A percentile compares a stretch with the other conserved stretches of the same genome.
These are phyloP conservation scores for Sebastes umbrosus DNA, from an alignment of 2,797 vertebrate genomes.

Conservation along the genomic window DNA sequence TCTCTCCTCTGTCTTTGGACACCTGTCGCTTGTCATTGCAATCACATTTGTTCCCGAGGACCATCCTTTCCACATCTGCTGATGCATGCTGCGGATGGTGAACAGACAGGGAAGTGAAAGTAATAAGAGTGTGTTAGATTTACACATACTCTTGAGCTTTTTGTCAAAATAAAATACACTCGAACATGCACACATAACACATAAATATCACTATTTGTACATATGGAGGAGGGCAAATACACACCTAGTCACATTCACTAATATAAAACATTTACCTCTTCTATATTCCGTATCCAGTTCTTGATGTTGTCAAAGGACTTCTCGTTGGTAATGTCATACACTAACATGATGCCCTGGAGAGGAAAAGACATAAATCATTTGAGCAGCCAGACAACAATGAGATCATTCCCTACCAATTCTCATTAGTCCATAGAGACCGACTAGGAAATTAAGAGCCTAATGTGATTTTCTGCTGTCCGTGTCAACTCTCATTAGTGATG, in stretches of 20 bases:
- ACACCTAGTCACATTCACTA: not conserved
- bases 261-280: constrained; percentile 86
- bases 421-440: not conserved
- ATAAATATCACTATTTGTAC: not conserved
- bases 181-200: not conserved
- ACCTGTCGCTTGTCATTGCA: constrained; percentile 97
- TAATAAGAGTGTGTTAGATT: not conserved
- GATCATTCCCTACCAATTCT: not conserved
- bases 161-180: not conserved
- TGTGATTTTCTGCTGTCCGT: not conserved
- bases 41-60: constrained; percentile 97
- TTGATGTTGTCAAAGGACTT: constrained; percentile 99
- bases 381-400: not conserved
- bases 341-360: constrained; percentile 92
- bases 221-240: not conserved
- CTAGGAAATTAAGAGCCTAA: not conserved
- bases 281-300: constrained; percentile 99
- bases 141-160: not conserved
- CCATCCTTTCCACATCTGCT: constrained; percentile 97
- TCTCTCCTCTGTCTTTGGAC: constrained; percentile 94
- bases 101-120: not conserved
- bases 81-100: constrained; percentile 89
- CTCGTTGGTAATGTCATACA: constrained; percentile 97
- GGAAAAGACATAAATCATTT: not conserved
- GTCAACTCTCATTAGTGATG: not conserved